phyloP scores from a whole-genome alignment of 2,888 invertebrate genomes.

The Cataglyphis livida region DNA sequence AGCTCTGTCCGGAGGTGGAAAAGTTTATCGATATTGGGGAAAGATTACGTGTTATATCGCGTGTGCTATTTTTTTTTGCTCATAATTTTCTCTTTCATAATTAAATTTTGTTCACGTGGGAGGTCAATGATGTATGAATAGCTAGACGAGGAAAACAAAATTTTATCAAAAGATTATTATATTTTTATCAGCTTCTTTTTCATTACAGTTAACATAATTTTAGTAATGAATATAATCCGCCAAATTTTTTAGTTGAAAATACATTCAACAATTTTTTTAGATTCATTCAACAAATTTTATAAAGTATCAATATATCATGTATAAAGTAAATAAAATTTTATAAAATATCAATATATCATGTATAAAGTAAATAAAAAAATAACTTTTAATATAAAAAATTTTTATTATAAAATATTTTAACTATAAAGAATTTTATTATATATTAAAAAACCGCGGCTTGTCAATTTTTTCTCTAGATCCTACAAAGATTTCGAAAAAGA shows the following conservation, averaged over 20 bases:
- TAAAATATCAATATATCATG: too few species aligned
- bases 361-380: too few species aligned
- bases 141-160: neutral
- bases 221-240: neutral
- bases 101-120: slow-evolving; percentile 10
- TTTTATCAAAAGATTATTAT: neutral
- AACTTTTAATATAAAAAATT: too few species aligned
- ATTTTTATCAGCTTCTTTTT: neutral
- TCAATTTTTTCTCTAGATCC: neutral
- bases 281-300: neutral
- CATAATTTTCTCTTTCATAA: neutral
- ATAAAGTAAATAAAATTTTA: neutral
- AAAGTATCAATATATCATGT: too few species aligned
- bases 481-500: slow-evolving; percentile 42
- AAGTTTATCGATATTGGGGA: slow-evolving; percentile 37
- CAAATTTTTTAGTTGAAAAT: neutral
- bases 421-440: neutral
- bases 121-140: neutral
- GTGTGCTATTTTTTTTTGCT: neutral
- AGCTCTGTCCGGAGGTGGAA: neutral
- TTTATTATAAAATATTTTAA: neutral
- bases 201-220: neutral
- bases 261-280: neutral
- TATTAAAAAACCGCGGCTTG: neutral
- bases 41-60: slow-evolving; percentile 5